phyloP scores from a whole-genome alignment of 2,113 vertebrate genomes.

The Eonycteris spelaea region DNA sequence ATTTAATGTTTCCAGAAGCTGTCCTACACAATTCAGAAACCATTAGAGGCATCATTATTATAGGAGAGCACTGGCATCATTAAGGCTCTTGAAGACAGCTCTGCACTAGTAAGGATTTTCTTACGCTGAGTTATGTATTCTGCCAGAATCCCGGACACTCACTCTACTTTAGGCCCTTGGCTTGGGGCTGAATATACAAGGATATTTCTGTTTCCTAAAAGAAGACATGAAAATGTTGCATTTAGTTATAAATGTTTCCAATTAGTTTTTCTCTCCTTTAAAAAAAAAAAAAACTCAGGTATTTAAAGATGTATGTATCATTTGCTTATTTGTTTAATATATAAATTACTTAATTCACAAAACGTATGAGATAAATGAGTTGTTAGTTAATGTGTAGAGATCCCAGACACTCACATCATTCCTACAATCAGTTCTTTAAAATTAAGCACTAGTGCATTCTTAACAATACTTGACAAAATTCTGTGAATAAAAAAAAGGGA shows the following conservation, averaged over 20 bases:
- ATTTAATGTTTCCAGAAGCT: neutral
- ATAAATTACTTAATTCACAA: neutral
- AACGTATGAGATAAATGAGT: neutral
- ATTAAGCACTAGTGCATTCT: neutral
- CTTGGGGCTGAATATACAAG: neutral
- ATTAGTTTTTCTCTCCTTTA: neutral
- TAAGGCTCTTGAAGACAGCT: neutral
- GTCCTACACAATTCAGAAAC: neutral
- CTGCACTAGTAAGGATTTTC: neutral
- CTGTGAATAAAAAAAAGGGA: neutral
- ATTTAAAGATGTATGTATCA: neutral
- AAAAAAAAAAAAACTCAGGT: neutral
- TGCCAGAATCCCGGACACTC: neutral
- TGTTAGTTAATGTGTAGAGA: neutral
- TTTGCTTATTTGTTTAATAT: neutral
- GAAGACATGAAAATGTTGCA: neutral
- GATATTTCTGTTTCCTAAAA: neutral
- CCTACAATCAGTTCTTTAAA: neutral
- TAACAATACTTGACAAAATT: slow-evolving; percentile 4
- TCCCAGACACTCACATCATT: neutral
- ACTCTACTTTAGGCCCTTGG: neutral
- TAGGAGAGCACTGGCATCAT: neutral
- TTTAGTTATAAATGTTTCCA: neutral
- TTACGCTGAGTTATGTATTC: neutral
- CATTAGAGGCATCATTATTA: neutral